These are phyloP conservation scores for Stomatorhinus ivindoensis DNA, from an alignment of 2,113 vertebrate genomes.

Conservation along the genomic window DNA sequence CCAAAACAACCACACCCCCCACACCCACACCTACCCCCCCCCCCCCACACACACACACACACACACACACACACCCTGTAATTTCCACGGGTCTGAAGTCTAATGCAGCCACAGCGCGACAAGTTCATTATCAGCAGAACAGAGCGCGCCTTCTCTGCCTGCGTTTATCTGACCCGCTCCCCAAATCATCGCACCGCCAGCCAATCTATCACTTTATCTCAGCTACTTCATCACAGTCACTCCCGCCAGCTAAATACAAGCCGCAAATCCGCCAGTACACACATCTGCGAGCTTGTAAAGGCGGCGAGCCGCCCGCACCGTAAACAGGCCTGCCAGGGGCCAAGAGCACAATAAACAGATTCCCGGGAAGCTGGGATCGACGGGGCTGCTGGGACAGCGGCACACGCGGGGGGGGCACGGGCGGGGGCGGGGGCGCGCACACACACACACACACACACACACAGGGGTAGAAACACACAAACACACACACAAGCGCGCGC, in stretches of 20 bases:
- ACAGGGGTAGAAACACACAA: neutral
- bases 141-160: slow-evolving; percentile 61
- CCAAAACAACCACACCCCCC: no score
- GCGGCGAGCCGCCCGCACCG: slow-evolving; percentile 53
- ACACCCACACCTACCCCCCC: no score
- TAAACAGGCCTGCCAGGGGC: slow-evolving; percentile 65
- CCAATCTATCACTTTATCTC: slow-evolving; percentile 84
- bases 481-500: neutral
- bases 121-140: slow-evolving; percentile 72
- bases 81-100: slow-evolving; percentile 38
- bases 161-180: slow-evolving; percentile 74
- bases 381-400: slow-evolving; percentile 22
- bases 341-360: slow-evolving; percentile 38
- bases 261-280: slow-evolving; percentile 72
- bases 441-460: neutral
- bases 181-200: slow-evolving; percentile 72
- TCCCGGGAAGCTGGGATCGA: slow-evolving; percentile 20
- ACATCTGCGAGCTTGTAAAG: slow-evolving; percentile 66
- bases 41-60: no score
- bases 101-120: slow-evolving; percentile 50
- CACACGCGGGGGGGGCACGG: neutral
- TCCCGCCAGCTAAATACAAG: slow-evolving; percentile 79
- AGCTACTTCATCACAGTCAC: slow-evolving; percentile 81
- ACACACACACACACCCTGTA: slow-evolving; percentile 10
- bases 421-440: no score